Evolutionary conservation across 64 coral and sea anemone species (phyloP), one percentile per base, ranked within the genome.

Genomic region (Acropora yongei): DNA sequence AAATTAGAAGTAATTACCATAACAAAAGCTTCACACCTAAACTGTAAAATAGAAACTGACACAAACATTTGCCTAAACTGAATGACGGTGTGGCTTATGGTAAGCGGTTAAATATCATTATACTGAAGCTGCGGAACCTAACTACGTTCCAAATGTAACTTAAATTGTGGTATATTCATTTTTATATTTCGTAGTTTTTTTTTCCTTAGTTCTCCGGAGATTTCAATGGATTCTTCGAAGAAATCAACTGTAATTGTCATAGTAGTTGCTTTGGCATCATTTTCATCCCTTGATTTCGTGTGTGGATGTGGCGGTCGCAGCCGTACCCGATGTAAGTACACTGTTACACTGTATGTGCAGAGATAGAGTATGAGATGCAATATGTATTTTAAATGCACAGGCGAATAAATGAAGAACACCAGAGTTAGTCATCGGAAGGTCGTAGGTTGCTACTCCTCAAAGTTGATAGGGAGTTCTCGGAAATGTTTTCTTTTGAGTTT

Each of bases 221-320:
- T 71, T 71, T 9, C 68, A 71, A 71, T 71, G 68, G 68, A 71
- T 19, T 71, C 68, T 71, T 71, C 13, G 20, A 71, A 71, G 68
- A 71, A 71, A 13, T 71, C 68, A 19, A 71, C 68, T 71, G 68
- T 71, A 71, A 71, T 71, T 71, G 68, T 71, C 18, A 71, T 71
- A 71, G 68, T 8, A 71, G 68, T 71, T 20, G 18, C 30, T 71
- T 71, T 9, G 68, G 68, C 68, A 71, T 71, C 68, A 71, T 71
- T 71, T 71, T 41, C 68, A 71, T 71, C 30, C 18, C 68, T 71
- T 71, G 68, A 71, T 71, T 71, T 71, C 18, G 68, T 19, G 68
- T 71, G 18, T 20, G 68, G 68, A 71, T 71, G 68, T 13, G 3
- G 68, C 51, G 5, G 18, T 4, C 18, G 51, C 51, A 5, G 1